These are phyloP conservation scores for Ceratina australensis DNA, from an alignment of 1,140 invertebrate genomes.

Conservation along the genomic window DNA sequence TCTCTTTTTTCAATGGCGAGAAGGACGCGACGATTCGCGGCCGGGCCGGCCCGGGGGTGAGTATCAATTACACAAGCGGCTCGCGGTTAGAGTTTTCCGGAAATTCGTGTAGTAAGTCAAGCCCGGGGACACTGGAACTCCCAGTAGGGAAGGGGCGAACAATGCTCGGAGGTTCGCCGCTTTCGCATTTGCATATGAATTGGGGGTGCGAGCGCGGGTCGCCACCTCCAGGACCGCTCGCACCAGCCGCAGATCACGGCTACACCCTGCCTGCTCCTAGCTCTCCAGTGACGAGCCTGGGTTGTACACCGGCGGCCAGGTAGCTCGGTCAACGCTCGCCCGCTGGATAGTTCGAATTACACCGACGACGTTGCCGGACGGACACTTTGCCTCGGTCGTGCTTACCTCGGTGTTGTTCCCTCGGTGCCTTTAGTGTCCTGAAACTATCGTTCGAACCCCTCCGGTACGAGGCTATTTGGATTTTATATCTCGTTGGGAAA, in stretches of 20 bases:
- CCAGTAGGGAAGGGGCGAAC: constrained; percentile 65
- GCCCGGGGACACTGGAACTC: constrained; percentile 71
- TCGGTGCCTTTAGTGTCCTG: background rate
- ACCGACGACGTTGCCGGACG: constrained; percentile 30
- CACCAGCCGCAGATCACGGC: constrained; percentile 24
- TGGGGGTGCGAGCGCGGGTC: constrained; percentile 52
- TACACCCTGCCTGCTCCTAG: background rate
- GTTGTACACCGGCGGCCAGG: background rate
- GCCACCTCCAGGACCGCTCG: constrained; percentile 25
- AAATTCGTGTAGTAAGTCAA: constrained; percentile 79
- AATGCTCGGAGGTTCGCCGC: constrained; percentile 70
- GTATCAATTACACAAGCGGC: constrained; percentile 77
- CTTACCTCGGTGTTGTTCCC: background rate
- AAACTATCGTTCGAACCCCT: too few species aligned
- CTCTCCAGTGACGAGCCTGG: too few species aligned
- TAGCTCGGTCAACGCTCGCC: constrained; percentile 12
- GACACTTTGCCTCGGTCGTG: constrained; percentile 20
- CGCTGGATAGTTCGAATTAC: constrained; percentile 66
- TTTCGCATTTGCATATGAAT: constrained; percentile 79
- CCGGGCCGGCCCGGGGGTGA: constrained; percentile 55
- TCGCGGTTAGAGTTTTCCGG: constrained; percentile 73
- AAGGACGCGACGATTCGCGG: background rate
- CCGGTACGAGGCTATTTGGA: too few species aligned
- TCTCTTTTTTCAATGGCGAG: background rate
- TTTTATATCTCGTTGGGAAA: too few species aligned